Evolutionary conservation across 2,888 invertebrate genomes (phyloP), one percentile per base, ranked within the genome.

Genomic region (Halictus quadricinctus): DNA sequence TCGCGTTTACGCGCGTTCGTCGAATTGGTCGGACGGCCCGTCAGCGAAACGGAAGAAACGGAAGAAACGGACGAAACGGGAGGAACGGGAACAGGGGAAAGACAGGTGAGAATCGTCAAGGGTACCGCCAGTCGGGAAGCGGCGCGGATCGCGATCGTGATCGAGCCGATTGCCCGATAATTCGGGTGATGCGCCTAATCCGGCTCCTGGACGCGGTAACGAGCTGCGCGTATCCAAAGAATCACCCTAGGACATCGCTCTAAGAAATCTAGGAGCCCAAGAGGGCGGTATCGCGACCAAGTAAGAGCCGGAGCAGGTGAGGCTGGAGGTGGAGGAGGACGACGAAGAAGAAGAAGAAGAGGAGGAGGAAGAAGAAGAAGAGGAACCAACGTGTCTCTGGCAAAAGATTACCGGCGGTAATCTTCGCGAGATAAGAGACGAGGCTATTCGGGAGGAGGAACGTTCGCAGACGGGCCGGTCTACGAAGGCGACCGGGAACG

Each of bases 61-160:
- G 60, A 10, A 60, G 58, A 29, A 21, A 54, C n/a, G 2, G 60
- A 10, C 25, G 58, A 29, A 21, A 54, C 54, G 21, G 10, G 7
- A 41, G 36, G 66, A 21, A 18, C 66, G 66, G 29, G 66, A 41
- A 36, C 36, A 64, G 29, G 15, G 7, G 36, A 10, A 12, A 41
- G 21, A 7, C 64, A 29, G 64, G 64, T 29, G 29, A 64, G 41
- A 50, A 43, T 60, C 36, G 80, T 36, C 70, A 48, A 58, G 13
- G 29, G 25, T 25, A 29, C 25, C 64, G 36, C 36, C 66, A 43
- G 10, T 21, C 48, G 60, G 54, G 43, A 43, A 41, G 21, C 36
- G 15, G 79, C 86, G 79, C 69, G 43, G 85, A 89, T 81, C 80
- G 79, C 85, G 87, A 82, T 81, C 76, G 82, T 66, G 86, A 74